Conservation (phyloP, 2,888 invertebrate genomes). For the Pseudolycoriella hygida region DNA sequence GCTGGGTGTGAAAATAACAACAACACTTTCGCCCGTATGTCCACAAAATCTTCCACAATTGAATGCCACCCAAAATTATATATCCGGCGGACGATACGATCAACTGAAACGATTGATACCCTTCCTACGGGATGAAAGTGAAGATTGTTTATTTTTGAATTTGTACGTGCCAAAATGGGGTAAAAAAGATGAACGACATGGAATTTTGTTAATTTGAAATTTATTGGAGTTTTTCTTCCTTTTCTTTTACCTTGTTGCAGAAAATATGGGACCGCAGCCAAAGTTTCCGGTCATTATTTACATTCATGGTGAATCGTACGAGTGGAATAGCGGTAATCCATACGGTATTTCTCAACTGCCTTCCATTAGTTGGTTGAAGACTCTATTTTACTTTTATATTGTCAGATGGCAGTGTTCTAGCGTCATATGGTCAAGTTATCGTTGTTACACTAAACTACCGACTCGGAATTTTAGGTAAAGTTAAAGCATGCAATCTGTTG, state of each 20-base stretch:
- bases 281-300: constrained; percentile 76
- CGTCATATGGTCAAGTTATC: constrained; percentile 78
- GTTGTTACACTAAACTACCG: constrained; percentile 74
- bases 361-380: no score
- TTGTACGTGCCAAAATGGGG: constrained; percentile 77
- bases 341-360: no score
- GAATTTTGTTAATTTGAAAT: not conserved
- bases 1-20: constrained; percentile 50
- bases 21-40: constrained; percentile 64
- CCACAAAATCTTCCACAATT: constrained; percentile 62
- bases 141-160: constrained; percentile 85
- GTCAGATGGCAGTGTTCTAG: constrained; percentile 71
- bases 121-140: constrained; percentile 50
- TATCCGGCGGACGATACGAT: constrained; percentile 45
- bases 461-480: constrained; percentile 57
- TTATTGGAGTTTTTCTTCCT: not conserved
- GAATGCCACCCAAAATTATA: constrained; percentile 36
- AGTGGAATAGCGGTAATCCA: constrained; percentile 93
- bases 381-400: no score
- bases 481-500: not conserved
- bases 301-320: constrained; percentile 89
- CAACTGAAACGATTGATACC: constrained; percentile 55
- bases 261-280: constrained; percentile 27
- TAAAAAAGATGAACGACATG: constrained; percentile 29
- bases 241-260: not conserved